Conservation (phyloP, 2,888 invertebrate species). For the Pseudoips prasinana region DNA sequence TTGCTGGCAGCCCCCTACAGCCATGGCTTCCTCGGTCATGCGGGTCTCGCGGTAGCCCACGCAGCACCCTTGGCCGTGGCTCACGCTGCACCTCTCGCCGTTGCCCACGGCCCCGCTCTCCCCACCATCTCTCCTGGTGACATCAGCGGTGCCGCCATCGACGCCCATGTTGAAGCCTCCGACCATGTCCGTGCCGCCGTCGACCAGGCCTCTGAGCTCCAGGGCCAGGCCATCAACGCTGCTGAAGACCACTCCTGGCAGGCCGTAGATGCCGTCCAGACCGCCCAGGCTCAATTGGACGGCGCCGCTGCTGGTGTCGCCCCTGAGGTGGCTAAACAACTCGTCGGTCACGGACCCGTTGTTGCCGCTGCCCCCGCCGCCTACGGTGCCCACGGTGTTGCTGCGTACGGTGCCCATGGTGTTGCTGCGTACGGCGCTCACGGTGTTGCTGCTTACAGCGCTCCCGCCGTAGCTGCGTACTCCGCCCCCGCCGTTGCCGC, state of each 20-base stretch:
- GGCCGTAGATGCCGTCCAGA: slow-evolving; percentile 70
- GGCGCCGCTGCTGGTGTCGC: slow-evolving; percentile 74
- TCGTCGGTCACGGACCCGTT: slow-evolving; percentile 58
- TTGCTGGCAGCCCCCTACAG: slow-evolving; percentile 60
- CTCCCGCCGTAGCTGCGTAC: slow-evolving; percentile 28
- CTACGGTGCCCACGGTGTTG: slow-evolving; percentile 31
- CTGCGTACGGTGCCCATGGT: slow-evolving; percentile 35
- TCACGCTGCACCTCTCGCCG: slow-evolving; percentile 40
- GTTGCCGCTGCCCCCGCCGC: slow-evolving; percentile 28
- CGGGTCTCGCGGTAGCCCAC: slow-evolving; percentile 43
- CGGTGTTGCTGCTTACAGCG: slow-evolving; percentile 31
- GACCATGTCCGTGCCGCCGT: slow-evolving; percentile 73
- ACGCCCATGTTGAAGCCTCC: slow-evolving; percentile 69
- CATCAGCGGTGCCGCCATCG: slow-evolving; percentile 69
- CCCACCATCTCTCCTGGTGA: slow-evolving; percentile 75
- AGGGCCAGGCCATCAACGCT: slow-evolving; percentile 72
- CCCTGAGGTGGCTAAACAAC: slow-evolving; percentile 69
- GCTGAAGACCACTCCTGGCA: slow-evolving; percentile 76
- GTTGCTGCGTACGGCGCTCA: slow-evolving; percentile 38
- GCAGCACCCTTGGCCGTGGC: slow-evolving; percentile 41
- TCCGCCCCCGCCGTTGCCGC: slow-evolving; percentile 37
- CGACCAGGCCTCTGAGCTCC: slow-evolving; percentile 72
- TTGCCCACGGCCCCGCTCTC: slow-evolving; percentile 42
- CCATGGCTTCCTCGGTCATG: slow-evolving; percentile 40
- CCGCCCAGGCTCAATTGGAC: slow-evolving; percentile 68